Evolutionary conservation across 2,888 invertebrate genomes (phyloP).

Genomic region (Nowickia ferox): DNA sequence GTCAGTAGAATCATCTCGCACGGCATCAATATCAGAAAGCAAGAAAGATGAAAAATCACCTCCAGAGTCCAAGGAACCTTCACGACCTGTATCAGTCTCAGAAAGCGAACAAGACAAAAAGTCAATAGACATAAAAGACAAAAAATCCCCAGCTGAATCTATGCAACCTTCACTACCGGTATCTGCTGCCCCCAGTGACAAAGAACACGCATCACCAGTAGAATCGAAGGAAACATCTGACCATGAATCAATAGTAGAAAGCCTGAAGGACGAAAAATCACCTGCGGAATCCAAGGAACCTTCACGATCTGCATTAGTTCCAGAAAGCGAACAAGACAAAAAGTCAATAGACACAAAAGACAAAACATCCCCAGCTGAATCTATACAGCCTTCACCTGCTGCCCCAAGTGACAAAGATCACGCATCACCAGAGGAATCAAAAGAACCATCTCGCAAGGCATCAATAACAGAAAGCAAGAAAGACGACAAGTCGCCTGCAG

Average conservation of each 20-base stretch:
- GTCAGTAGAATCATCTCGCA: conserved; percentile 61
- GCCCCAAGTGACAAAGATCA: conserved; percentile 46
- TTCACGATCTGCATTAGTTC: conserved; percentile 10
- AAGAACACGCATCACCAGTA: conserved; percentile 63
- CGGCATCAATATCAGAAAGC: conserved; percentile 62
- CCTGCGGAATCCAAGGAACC: conserved; percentile 10
- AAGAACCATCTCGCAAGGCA: conserved; percentile 74
- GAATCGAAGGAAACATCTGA: conserved; percentile 57
- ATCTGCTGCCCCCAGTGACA: not conserved
- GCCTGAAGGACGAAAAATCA: conserved; percentile 50
- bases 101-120: conserved; percentile 59
- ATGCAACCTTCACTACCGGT: conserved; percentile 60
- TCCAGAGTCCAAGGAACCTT: conserved; percentile 53
- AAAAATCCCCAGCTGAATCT: conserved; percentile 45
- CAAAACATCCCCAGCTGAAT: conserved; percentile 51
- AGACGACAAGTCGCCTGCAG: conserved; percentile 67
- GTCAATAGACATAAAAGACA: too few relatives aligned
- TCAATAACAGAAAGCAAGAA: conserved; percentile 74
- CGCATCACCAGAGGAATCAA: conserved; percentile 45
- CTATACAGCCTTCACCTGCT: conserved; percentile 53
- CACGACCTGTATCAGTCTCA: too few relatives aligned
- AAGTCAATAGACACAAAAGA: conserved; percentile 25
- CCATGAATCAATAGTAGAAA: conserved; percentile 59
- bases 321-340: conserved; percentile 27
- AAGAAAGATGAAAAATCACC: conserved; percentile 71